A percentile compares a stretch with the other conserved stretches of the same genome.
phyloP scores from a whole-genome alignment of 2,888 invertebrate genomes.

The Cybosia mesomella region DNA sequence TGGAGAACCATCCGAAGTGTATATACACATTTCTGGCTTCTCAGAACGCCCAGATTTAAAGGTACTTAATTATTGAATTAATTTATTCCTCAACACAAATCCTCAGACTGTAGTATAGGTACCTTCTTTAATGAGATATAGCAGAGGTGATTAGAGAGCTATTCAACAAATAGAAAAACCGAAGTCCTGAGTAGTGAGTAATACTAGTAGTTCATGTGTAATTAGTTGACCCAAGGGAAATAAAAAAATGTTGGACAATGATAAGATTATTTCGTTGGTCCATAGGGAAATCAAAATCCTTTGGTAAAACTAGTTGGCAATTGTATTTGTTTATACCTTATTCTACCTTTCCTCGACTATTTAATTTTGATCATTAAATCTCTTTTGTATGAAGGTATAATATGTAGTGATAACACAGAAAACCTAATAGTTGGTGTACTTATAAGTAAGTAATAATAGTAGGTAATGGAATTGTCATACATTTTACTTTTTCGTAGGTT shows the following conservation, averaged over 20 bases:
- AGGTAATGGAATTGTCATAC: no score
- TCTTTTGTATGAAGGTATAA: no score
- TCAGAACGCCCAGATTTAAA: conserved; percentile 79
- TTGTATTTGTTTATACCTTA: neutral
- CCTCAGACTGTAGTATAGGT: neutral
- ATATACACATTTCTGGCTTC: conserved; percentile 74
- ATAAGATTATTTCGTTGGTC: no score
- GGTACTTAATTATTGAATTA: conserved; percentile 54
- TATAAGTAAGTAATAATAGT: no score
- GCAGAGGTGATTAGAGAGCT: neutral
- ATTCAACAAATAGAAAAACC: no score
- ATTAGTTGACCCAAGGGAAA: neutral
- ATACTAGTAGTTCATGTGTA: neutral
- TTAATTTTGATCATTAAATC: no score
- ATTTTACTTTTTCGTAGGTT: conserved; percentile 58
- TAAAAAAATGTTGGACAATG: no score
- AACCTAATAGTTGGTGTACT: no score
- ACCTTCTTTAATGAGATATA: no score
- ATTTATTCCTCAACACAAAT: neutral
- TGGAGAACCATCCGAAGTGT: conserved; percentile 76
- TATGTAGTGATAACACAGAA: no score
- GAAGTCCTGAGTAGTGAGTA: neutral
- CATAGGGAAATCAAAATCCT: no score
- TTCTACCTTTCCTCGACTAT: no score
- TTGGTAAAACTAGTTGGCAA: neutral